phyloP scores from a whole-genome alignment of 2,888 invertebrate species.

The Galeopsomyia nigrocyanea region DNA sequence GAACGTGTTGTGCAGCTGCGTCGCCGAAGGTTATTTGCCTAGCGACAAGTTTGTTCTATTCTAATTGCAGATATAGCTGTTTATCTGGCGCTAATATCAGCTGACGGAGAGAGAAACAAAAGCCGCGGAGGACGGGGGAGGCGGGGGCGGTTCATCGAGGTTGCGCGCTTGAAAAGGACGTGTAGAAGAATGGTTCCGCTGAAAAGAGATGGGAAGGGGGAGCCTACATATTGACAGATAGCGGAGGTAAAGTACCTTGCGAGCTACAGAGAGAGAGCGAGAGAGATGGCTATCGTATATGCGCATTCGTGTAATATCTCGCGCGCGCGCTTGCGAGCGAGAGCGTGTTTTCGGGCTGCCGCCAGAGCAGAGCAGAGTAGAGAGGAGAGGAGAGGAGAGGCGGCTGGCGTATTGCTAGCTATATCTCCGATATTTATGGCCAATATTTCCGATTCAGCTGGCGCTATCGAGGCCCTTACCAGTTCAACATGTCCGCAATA shows the following conservation, averaged over 20 bases:
- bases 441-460: slow-evolving; percentile 69
- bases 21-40: too few relatives aligned
- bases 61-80: slow-evolving; percentile 22
- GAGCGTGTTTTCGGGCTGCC: slow-evolving; percentile 40
- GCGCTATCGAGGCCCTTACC: slow-evolving; percentile 68
- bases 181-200: slow-evolving; percentile 21
- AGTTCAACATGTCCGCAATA: slow-evolving; percentile 68
- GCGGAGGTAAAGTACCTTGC: slow-evolving; percentile 25
- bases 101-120: too few relatives aligned
- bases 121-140: not conserved
- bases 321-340: slow-evolving; percentile 30
- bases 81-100: not conserved
- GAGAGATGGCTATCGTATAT: slow-evolving; percentile 6
- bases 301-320: slow-evolving; percentile 26
- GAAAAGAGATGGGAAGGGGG: slow-evolving; percentile 20
- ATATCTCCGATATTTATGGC: slow-evolving; percentile 68
- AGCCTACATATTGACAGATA: slow-evolving; percentile 35
- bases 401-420: slow-evolving; percentile 51
- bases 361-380: slow-evolving; percentile 27
- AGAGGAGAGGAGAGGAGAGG: slow-evolving; percentile 15
- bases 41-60: slow-evolving; percentile 7
- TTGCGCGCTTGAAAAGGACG: not conserved
- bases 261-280: slow-evolving; percentile 5
- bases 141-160: not conserved
- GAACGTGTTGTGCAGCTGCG: too few relatives aligned